Conservation (phyloP, 37 sponge, comb jelly and placozoan genomes). For the Petrosia ficiformis region DNA sequence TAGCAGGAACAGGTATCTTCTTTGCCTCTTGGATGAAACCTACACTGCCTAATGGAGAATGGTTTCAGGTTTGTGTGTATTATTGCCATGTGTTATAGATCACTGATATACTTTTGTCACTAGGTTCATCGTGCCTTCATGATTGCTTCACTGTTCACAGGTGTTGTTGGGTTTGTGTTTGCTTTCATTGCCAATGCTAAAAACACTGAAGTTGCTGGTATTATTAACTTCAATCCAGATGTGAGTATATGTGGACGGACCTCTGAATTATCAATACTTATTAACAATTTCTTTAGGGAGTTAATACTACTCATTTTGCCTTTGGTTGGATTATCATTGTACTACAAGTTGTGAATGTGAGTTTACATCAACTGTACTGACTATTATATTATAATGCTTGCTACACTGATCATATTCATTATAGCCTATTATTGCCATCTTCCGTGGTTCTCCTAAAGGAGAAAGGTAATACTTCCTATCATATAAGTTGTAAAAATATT, state of each 20-base stretch:
- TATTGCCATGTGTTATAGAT: not conserved
- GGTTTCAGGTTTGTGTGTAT: slow-evolving; percentile 9
- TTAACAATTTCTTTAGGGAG: not conserved
- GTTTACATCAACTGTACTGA: slow-evolving; percentile 2
- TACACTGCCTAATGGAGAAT: slow-evolving; percentile 24
- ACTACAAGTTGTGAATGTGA: slow-evolving; percentile 67
- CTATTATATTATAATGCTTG: not conserved
- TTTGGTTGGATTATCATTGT: slow-evolving; percentile 55
- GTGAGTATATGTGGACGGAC: not conserved
- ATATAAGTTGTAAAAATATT: no score
- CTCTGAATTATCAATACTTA: not conserved
- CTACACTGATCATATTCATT: not conserved
- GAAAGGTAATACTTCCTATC: no score
- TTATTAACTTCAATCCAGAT: not conserved
- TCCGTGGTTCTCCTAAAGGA: not conserved
- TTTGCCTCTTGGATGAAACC: slow-evolving; percentile 41
- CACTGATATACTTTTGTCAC: not conserved
- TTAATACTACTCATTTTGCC: slow-evolving; percentile 42
- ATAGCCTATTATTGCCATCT: slow-evolving; percentile 4
- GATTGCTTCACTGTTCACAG: slow-evolving; percentile 29
- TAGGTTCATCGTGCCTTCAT: slow-evolving; percentile 31
- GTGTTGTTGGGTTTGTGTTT: slow-evolving; percentile 39
- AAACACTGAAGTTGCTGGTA: not conserved
- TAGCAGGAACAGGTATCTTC: slow-evolving; percentile 17
- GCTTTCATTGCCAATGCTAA: slow-evolving; percentile 38